Evolutionary conservation across 2,888 invertebrate genomes (phyloP).

Genomic region (Ochropleura leucogaster): DNA sequence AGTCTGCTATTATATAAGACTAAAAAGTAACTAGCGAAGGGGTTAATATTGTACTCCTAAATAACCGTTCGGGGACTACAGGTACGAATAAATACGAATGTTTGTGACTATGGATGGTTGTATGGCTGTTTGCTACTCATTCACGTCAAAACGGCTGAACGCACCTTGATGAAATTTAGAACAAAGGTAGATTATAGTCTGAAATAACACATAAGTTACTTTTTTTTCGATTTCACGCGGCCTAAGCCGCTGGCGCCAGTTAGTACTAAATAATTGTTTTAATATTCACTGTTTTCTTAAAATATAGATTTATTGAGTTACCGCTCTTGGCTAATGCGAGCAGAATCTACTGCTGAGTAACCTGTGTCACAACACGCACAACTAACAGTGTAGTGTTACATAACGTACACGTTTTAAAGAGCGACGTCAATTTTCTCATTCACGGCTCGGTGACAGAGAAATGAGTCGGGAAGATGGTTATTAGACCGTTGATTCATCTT

Average conservation of each 20-base stretch:
- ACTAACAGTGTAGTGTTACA: constrained; percentile 47
- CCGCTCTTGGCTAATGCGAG: background rate
- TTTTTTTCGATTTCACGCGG: too few relatives aligned
- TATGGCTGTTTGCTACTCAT: too few relatives aligned
- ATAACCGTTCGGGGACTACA: background rate
- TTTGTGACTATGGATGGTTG: too few relatives aligned
- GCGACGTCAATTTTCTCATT: constrained; percentile 41
- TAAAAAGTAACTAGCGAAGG: background rate
- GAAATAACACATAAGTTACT: too few relatives aligned
- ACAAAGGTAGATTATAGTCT: too few relatives aligned
- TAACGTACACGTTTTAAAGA: constrained; percentile 16
- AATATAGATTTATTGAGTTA: background rate
- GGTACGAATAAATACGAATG: too few relatives aligned
- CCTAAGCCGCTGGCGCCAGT: too few relatives aligned
- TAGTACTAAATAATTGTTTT: background rate
- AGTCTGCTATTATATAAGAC: background rate
- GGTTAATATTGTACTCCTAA: too few relatives aligned
- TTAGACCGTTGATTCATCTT: constrained; percentile 28
- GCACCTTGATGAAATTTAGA: too few relatives aligned
- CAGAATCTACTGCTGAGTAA: constrained; percentile 35
- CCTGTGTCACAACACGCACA: constrained; percentile 7
- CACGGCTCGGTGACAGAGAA: constrained; percentile 25
- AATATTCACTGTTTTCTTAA: background rate
- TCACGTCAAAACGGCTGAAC: too few relatives aligned
- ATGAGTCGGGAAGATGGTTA: constrained; percentile 1